A percentile compares a stretch with the other conserved stretches of the same genome.
Conservation (phyloP, 2,113 vertebrate species). For the Gnathonemus echidnorhynchus region DNA sequence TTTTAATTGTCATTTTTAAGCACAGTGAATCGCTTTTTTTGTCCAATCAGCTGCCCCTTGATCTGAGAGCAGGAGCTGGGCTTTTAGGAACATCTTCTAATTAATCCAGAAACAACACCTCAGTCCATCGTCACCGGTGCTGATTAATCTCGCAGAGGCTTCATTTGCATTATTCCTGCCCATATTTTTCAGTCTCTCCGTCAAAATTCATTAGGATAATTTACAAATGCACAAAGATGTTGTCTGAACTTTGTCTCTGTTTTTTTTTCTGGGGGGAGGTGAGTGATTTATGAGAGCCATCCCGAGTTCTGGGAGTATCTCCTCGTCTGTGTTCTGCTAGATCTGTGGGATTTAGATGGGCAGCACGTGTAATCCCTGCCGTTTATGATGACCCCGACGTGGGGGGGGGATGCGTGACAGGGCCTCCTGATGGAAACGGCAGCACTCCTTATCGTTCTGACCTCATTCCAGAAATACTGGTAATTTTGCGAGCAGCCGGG, state of each 20-base stretch:
- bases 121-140: not conserved
- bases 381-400: not conserved
- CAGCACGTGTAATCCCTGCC: not conserved
- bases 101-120: constrained; percentile 9
- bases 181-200: constrained; percentile 7
- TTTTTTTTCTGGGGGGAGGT: not conserved
- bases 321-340: not conserved
- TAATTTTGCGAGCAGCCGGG: constrained; percentile 72
- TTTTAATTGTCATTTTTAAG: not conserved
- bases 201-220: constrained; percentile 12
- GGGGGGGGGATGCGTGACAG: constrained; percentile 37
- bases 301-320: not conserved
- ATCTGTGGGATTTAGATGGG: not conserved
- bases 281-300: not conserved
- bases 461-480: constrained; percentile 67
- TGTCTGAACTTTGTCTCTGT: not conserved
- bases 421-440: constrained; percentile 49
- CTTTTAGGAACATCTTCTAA: constrained; percentile 4
- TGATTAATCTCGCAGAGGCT: constrained; percentile 3
- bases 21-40: not conserved
- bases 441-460: constrained; percentile 68
- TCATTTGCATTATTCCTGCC: constrained; percentile 11
- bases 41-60: not conserved
- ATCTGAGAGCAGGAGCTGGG: not conserved
- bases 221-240: not conserved